Percentiles rank a stretch among this genome's conserved stretches.
phyloP scores from a whole-genome alignment of 2,797 vertebrate species.

The Coluber constrictor region DNA sequence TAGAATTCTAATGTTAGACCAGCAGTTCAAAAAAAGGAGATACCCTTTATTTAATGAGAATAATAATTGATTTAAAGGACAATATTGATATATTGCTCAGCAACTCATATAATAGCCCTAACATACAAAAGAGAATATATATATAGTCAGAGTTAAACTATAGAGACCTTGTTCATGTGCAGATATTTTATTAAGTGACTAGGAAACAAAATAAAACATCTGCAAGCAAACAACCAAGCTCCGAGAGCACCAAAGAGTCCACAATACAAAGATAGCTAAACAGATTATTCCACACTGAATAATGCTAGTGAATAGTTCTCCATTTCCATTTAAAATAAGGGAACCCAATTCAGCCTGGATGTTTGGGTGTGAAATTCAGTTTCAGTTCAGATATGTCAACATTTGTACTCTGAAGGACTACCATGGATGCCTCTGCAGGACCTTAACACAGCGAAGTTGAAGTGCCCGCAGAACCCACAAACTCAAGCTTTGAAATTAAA shows the following conservation, averaged over 20 bases:
- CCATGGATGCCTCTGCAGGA: neutral
- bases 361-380: neutral
- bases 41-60: neutral
- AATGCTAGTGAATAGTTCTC: neutral
- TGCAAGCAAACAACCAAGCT: neutral
- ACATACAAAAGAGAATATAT: neutral
- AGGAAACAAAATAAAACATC: neutral
- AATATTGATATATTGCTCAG: neutral
- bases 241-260: neutral
- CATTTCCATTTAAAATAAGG: conserved; percentile 39
- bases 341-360: conserved; percentile 33
- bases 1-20: neutral
- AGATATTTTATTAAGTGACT: neutral
- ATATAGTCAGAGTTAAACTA: neutral
- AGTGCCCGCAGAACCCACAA: conserved; percentile 29
- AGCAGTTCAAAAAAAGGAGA: neutral
- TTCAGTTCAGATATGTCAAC: neutral
- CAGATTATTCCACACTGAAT: neutral
- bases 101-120: neutral
- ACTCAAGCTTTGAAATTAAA: neutral
- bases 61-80: neutral
- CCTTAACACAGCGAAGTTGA: conserved; percentile 11
- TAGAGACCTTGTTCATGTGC: neutral
- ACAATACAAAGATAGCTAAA: neutral
- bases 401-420: neutral